Evolutionary conservation across 2,888 invertebrate genomes (phyloP), one percentile per base, ranked within the genome.

Genomic region (Athrips mouffetella): DNA sequence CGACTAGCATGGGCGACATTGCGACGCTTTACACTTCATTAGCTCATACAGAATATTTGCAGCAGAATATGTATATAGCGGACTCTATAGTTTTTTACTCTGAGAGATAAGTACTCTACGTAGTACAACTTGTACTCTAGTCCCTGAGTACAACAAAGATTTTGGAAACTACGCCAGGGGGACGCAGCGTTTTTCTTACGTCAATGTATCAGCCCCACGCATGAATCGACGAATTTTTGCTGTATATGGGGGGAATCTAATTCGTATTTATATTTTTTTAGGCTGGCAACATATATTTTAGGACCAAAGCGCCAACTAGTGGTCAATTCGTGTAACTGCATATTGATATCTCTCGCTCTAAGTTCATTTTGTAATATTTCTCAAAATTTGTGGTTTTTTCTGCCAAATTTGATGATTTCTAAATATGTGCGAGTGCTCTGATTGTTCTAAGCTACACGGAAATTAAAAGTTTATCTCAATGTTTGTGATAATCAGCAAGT

Each of bases 331-430:
- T 57, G 71, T 72, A 87, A 79, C 77, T 75, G 70, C 74, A 66
- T 87, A 88, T 89, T 88, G 89, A 88, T 89, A 86, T 87, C 86
- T 84, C 66, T 76, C 71, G 72, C 70, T 76, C 73, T 71, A 76
- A 71, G 78, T 84, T 80, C 79, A 76, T 78, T 78, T 73, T 75
- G 76, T 77, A 83, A 80, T 73, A 76, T 69, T 45, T 77, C 77
- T 66, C 68, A 64, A 72, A 76, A 76, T 76, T 85, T 80, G 84
- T 86, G 81, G 72, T 75, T 70, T 68, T 79, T 77, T 66, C 68
- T 76, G 65, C 71, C 72, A 75, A 77, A 73, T 65, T 58, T 55
- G 60, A 74, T 73, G 76, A 74, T 76, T 75, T 69, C 66, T 74
- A 68, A 75, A 66, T 75, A 77, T 74, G 83, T 83, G 83, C 62